A percentile compares a stretch with the other conserved stretches of the same genome.
Conservation (phyloP, 2,113 vertebrate genomes). For the Herpailurus yagouaroundi region DNA sequence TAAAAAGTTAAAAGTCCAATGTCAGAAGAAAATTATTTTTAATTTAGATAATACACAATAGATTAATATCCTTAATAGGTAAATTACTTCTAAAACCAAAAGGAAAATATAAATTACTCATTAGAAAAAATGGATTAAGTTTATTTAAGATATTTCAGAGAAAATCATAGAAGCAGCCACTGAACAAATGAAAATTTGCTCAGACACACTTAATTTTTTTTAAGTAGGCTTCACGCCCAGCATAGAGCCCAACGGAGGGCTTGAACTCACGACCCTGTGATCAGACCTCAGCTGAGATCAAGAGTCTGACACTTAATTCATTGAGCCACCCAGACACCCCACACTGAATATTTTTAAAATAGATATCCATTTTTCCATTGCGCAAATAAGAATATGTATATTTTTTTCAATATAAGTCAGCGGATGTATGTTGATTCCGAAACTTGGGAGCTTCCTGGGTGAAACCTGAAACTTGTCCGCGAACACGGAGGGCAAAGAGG, state of each 20-base stretch:
- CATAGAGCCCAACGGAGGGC: too few relatives aligned
- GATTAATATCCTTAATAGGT: background rate
- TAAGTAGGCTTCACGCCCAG: too few relatives aligned
- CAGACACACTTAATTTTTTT: background rate
- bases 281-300: too few relatives aligned
- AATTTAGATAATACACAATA: background rate
- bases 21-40: background rate
- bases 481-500: background rate
- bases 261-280: too few relatives aligned
- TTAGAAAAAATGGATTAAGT: background rate
- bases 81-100: background rate
- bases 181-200: background rate
- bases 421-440: background rate
- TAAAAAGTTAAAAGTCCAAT: background rate
- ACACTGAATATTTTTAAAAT: background rate
- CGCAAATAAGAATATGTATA: background rate
- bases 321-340: too few relatives aligned
- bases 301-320: too few relatives aligned
- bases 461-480: background rate
- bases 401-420: background rate
- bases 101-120: background rate
- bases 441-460: background rate
- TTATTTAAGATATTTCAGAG: background rate
- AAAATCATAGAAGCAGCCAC: background rate
- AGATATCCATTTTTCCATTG: background rate